These are phyloP conservation scores for Theonella swinhoei DNA, from an alignment of 37 sponge, comb jelly and placozoan species.

Conservation along the genomic window DNA sequence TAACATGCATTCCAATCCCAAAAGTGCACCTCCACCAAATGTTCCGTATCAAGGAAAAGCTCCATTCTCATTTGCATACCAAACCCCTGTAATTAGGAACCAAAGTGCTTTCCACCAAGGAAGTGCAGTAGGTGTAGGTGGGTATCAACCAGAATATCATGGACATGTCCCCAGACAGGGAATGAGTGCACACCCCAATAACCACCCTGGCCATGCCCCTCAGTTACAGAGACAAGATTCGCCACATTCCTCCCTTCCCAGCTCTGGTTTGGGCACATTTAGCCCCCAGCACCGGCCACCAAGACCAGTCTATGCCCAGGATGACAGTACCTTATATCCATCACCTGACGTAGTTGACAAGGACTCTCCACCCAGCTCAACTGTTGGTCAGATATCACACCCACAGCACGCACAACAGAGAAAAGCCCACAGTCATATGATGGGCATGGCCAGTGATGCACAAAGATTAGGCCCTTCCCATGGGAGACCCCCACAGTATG, in stretches of 20 bases:
- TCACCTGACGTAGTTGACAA: not conserved
- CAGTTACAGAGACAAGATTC: not conserved
- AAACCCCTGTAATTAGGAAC: too few species aligned
- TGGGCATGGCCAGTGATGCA: not conserved
- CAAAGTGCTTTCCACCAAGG: too few species aligned
- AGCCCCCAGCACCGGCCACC: not conserved
- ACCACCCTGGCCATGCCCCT: not conserved
- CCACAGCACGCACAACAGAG: not conserved
- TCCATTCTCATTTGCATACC: too few species aligned
- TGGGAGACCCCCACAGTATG: not conserved
- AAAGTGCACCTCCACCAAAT: too few species aligned
- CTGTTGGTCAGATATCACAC: not conserved
- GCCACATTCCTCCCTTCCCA: not conserved
- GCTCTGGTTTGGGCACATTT: not conserved
- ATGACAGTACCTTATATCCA: not conserved
- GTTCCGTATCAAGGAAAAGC: too few species aligned
- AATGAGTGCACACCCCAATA: not conserved
- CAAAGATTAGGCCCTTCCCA: not conserved
- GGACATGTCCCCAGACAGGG: not conserved
- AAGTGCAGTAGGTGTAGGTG: too few species aligned
- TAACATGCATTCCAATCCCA: too few species aligned
- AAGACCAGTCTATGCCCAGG: not conserved
- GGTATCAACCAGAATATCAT: too few species aligned
- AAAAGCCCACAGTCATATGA: not conserved
- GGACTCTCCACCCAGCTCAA: not conserved